These are phyloP conservation scores for Oxytorus armatus DNA, from an alignment of 2,888 invertebrate species.

Conservation along the genomic window DNA sequence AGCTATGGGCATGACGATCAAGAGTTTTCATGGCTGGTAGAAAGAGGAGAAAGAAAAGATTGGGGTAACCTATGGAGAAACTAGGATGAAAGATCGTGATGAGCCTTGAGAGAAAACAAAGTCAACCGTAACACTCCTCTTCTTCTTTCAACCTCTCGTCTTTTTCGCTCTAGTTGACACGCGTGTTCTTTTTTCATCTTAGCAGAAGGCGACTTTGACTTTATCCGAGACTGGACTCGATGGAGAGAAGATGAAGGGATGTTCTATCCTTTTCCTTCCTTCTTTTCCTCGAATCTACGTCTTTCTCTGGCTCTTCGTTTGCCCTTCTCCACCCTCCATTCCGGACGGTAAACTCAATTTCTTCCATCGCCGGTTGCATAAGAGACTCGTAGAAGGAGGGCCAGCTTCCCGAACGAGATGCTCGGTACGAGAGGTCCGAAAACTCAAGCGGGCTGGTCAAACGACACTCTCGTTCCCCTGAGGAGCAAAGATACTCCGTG, in stretches of 20 bases:
- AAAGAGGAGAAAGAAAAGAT: conserved; percentile 24
- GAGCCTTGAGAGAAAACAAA: conserved; percentile 32
- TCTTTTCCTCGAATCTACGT: conserved; percentile 7
- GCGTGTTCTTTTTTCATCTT: conserved; percentile 3
- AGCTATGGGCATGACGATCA: neutral
- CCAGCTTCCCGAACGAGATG: conserved; percentile 37
- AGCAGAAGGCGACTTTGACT: conserved; percentile 28
- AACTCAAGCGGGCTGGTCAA: conserved; percentile 23
- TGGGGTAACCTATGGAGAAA: neutral
- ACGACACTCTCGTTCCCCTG: conserved; percentile 44
- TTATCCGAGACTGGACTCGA: conserved; percentile 29
- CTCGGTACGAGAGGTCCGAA: conserved; percentile 34
- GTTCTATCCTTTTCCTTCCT: neutral
- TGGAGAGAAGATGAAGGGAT: conserved; percentile 36
- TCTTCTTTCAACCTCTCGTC: neutral
- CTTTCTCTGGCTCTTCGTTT: conserved; percentile 13
- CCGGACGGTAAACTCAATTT: conserved; percentile 69
- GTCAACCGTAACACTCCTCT: neutral
- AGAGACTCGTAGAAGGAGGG: conserved; percentile 42
- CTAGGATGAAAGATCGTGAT: conserved; percentile 23
- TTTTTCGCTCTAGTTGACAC: conserved; percentile 22
- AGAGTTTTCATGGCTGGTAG: conserved; percentile 18
- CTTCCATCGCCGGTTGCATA: conserved; percentile 27
- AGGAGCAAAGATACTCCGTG: conserved; percentile 25
- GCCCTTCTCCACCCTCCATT: conserved; percentile 1